Conservation (phyloP, 35 echinoderm and acorn worm species). For the Anneissia japonica region DNA sequence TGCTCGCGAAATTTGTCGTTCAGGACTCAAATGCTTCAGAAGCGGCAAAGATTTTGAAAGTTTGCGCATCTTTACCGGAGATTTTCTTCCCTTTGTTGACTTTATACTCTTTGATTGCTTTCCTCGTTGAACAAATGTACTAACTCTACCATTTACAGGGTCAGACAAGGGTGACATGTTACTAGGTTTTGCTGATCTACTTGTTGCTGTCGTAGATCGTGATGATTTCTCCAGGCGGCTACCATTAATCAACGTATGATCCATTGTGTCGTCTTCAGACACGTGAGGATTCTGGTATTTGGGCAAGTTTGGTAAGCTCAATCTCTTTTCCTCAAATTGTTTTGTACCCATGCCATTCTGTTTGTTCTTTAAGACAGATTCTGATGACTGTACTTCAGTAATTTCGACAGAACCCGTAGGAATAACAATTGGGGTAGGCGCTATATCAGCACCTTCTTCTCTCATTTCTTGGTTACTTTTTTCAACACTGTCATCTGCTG, state of each 20-base stretch:
- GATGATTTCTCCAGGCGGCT: background rate
- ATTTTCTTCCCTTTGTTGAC: background rate
- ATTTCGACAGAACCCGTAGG: background rate
- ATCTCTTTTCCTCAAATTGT: background rate
- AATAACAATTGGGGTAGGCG: background rate
- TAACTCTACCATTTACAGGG: background rate
- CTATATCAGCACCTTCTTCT: background rate
- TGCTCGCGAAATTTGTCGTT: background rate
- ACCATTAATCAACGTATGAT: background rate
- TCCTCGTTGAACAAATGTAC: background rate
- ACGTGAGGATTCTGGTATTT: background rate
- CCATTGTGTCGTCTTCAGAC: background rate
- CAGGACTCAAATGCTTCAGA: slow-evolving; percentile 19
- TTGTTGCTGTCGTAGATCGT: background rate
- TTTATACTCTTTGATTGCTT: background rate
- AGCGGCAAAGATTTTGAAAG: slow-evolving; percentile 64
- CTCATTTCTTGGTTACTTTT: background rate
- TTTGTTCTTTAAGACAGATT: too few species aligned
- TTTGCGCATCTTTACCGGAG: slow-evolving; percentile 39
- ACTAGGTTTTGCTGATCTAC: too few species aligned
- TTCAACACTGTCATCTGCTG: background rate
- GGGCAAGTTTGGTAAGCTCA: slow-evolving; percentile 70
- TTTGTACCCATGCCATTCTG: background rate
- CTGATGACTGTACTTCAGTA: background rate
- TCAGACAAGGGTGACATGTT: background rate